Evolutionary conservation across 2,797 vertebrate species (phyloP).

Genomic region (Danio tinwini): DNA sequence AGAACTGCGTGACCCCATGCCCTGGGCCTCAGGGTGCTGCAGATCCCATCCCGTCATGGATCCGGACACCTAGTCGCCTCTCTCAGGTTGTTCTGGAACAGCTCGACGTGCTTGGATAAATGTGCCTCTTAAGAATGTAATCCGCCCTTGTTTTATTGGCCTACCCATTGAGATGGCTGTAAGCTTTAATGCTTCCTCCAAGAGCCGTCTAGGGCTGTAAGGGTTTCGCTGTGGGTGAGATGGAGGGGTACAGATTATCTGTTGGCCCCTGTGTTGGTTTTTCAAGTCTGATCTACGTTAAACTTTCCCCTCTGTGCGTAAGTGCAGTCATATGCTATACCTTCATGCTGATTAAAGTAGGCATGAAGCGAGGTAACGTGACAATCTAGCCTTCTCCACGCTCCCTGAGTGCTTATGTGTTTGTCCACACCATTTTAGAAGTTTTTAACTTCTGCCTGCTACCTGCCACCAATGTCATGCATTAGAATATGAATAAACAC

Average conservation of each 20-base stretch:
- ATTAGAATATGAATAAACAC: constrained; percentile 35
- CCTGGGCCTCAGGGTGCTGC: constrained; percentile 4
- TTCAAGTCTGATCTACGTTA: constrained; percentile 28
- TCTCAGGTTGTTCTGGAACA: constrained; percentile 37
- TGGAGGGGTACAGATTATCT: constrained; percentile 28
- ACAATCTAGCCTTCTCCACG: constrained; percentile 24
- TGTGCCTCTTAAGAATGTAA: constrained; percentile 55
- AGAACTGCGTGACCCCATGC: constrained; percentile 32
- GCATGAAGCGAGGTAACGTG: constrained; percentile 11
- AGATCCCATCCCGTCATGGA: background rate
- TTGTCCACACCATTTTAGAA: constrained; percentile 20
- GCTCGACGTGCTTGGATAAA: constrained; percentile 48
- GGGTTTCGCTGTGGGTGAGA: constrained; percentile 29
- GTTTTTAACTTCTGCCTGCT: background rate
- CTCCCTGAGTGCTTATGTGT: constrained; percentile 26
- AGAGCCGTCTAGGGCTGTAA: constrained; percentile 50
- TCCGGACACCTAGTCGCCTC: constrained; percentile 26
- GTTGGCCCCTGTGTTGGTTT: constrained; percentile 8
- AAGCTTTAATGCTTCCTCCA: constrained; percentile 60
- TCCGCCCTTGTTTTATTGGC: constrained; percentile 55
- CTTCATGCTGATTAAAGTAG: constrained; percentile 14
- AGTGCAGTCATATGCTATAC: constrained; percentile 27
- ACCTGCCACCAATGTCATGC: background rate
- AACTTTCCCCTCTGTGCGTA: background rate
- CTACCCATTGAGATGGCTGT: constrained; percentile 54